phyloP scores from a whole-genome alignment of 2,888 invertebrate species.

The Lasioglossum marginatum region DNA sequence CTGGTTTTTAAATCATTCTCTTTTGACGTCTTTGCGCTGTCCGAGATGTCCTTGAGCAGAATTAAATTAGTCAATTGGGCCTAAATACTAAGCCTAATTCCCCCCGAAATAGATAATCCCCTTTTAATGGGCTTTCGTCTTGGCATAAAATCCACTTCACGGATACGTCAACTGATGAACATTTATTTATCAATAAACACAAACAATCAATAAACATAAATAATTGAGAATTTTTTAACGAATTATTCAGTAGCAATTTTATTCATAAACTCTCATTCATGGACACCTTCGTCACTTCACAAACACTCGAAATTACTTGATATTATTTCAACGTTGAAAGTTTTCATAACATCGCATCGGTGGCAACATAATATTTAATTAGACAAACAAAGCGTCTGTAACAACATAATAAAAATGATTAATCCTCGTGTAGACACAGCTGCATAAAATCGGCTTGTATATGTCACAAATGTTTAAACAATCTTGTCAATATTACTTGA shows the following conservation, averaged over 20 bases:
- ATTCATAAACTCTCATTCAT: neutral
- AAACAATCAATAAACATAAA: too few species aligned
- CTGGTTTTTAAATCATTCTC: neutral
- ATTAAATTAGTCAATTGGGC: too few species aligned
- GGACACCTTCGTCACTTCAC: neutral
- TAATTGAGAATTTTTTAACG: too few species aligned
- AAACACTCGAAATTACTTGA: too few species aligned
- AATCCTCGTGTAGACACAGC: too few species aligned
- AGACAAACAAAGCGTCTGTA: neutral
- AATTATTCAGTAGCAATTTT: neutral
- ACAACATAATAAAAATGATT: too few species aligned
- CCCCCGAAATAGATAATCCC: neutral
- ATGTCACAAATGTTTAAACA: neutral
- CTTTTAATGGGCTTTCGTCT: neutral
- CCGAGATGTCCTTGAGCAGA: too few species aligned
- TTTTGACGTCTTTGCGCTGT: neutral
- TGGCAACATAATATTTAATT: neutral
- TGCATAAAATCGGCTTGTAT: neutral
- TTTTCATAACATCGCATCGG: too few species aligned
- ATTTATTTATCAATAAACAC: neutral
- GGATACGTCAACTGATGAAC: neutral
- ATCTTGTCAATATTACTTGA: neutral
- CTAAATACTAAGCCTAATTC: neutral
- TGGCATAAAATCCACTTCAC: neutral
- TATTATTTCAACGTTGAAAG: neutral